Base-by-base conservation (phyloP, 2,797 vertebrate species). In the Bovichtus diacanthus region DNA sequence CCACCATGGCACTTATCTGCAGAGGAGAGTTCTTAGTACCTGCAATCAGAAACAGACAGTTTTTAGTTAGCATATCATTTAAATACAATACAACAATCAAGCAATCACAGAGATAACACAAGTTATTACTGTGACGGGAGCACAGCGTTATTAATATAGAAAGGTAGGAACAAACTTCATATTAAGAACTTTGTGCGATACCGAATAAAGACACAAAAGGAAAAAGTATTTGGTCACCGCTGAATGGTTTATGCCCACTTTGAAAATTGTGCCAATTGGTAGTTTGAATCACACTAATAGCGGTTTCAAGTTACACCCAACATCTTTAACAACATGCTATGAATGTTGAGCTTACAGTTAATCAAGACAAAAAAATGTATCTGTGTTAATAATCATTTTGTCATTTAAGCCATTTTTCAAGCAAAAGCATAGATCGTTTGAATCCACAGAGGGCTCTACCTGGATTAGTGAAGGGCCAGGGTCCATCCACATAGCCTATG, bases 401-500 rank as follows among this genome's bases (percentile, higher is more conserved):
- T 5, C 47, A 18, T 15, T 46, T 11, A 43, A 21, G 12, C 31
- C 0, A 47, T 21, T 43, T 65, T 53, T 53, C 36, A 67, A 75
- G 16, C n/a, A 27, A 53, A 51, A 38, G 19, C 1, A 2, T 6
- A 44, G 16, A 64, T 18, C 0, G 47, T 54, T 21, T 61, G 2
- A 21, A 63, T 51, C 7, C 47, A 70, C 10, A 54, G 31, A 38
- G 16, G 16, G 10, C 70, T 94, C 73, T 93, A 97, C 98, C 98
- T 92, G 98, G 97, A 90, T 98, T 82, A 7, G 94, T 96, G 89
- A 99, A 96, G 64, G 98, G 97, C 98, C 98, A 99, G 6, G 97
- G 98, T 64, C 98, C 98, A 18, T 99, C 97, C 46, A 98, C 95
- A 73, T 98, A 99, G 81, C 97, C 97, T 60, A 98, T 96, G 83